These are phyloP conservation scores for Apteryx mantelli DNA, from an alignment of 2,113 vertebrate species.

Conservation along the genomic window DNA sequence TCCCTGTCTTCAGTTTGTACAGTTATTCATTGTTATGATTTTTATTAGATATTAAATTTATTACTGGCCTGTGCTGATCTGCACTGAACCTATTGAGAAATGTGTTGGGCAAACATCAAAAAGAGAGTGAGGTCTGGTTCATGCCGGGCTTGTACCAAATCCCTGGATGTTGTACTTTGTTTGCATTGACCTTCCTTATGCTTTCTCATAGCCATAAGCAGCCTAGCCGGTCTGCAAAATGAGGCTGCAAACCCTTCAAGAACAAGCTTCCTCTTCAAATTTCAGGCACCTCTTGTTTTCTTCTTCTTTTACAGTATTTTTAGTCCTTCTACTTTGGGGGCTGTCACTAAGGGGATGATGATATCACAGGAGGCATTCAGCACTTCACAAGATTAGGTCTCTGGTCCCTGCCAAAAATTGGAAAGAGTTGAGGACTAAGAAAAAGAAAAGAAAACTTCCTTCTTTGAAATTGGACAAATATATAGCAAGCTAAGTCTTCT, in stretches of 20 bases:
- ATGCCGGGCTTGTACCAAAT: neutral
- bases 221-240: neutral
- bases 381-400: conserved; percentile 60
- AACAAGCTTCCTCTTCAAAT: conserved; percentile 13
- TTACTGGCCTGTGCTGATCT: neutral
- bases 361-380: conserved; percentile 60
- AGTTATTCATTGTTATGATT: neutral
- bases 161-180: neutral
- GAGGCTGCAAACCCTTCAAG: neutral
- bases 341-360: conserved; percentile 60
- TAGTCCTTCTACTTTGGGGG: conserved; percentile 49
- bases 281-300: neutral
- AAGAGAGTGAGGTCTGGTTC: neutral
- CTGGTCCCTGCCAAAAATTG: conserved; percentile 49
- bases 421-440: neutral
- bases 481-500: neutral
- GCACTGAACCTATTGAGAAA: neutral
- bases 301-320: conserved; percentile 50
- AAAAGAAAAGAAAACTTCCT: conserved; percentile 24
- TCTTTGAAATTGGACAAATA: neutral
- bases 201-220: neutral
- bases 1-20: neutral
- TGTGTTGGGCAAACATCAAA: neutral
- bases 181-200: neutral
- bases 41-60: neutral